Base-by-base conservation (phyloP, 2,888 invertebrate genomes). In the Drosophila formosana region DNA sequence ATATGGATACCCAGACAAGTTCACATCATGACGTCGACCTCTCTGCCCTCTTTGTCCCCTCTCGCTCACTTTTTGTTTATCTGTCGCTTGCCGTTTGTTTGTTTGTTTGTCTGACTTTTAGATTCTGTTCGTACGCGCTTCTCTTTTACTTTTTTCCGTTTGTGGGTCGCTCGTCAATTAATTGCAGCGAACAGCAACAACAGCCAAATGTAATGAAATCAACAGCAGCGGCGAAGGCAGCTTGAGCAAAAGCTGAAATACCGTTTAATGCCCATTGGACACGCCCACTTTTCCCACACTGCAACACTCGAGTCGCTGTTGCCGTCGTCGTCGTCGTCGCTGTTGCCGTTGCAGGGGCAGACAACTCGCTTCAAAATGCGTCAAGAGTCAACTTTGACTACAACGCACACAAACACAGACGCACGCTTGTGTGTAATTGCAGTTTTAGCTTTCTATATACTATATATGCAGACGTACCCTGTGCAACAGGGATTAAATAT, bases 351-450 rank as follows among this genome's bases (percentile, higher is more conserved):
- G 58, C 49, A 45, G 34, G 45, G 45, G 53, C 53, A 60, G 4
- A 46, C 53, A 52, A 9, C 43, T 23, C 83, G 82, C 78, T 86
- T 81, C 71, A 74, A 83, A 88, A 85, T 85, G 86, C 85, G 85
- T 85, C 83, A 88, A 88, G 85, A 85, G 84, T 88, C 81, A 82
- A 82, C 82, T 82, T 82, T 86, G 86, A 78, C 82, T 78, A 69
- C 82, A 71, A 65, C 49, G 53, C 49, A 63, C 46, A 47, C 41
- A 47, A 32, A 72, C 41, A 23, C 37, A 53, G 32, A 45, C 41
- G 28, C 64, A 45, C 32, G 57, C 39, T 25, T 72, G 23, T 58
- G 41, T 74, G 72, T 58, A 68, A 75, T 65, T 78, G 67, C 70
- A 71, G 72, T 72, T 77, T 77, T 77, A 77, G 71, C 71, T 78